Evolutionary conservation across 2,888 invertebrate species (phyloP).

Genomic region (Heliconius sara): DNA sequence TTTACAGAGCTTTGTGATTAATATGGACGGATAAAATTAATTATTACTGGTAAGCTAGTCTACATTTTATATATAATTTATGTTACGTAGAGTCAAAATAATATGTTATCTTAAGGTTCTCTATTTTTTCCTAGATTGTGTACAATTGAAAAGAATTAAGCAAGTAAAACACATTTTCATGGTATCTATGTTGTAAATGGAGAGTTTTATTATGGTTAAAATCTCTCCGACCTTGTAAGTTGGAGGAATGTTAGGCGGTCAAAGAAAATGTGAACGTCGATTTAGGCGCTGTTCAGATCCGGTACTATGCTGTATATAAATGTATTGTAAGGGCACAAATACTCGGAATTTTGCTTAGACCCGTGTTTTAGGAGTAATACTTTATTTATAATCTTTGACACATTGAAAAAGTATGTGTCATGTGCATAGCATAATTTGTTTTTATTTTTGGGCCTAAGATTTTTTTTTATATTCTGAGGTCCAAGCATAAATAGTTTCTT

Average conservation of each 20-base stretch:
- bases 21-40: constrained; percentile 64
- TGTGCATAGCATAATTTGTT: too few species aligned
- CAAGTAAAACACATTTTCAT: constrained; percentile 57
- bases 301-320: constrained; percentile 43
- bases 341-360: constrained; percentile 8
- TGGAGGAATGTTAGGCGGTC: constrained; percentile 51
- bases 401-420: neutral
- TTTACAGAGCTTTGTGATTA: constrained; percentile 56
- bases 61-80: neutral
- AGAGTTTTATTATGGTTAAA: constrained; percentile 46
- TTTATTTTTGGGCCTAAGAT: too few species aligned
- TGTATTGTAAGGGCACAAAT: constrained; percentile 33
- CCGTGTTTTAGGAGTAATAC: neutral
- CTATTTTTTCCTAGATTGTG: constrained; percentile 49
- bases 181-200: constrained; percentile 32
- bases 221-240: constrained; percentile 55
- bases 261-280: constrained; percentile 55
- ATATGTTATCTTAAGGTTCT: neutral
- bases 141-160: constrained; percentile 46
- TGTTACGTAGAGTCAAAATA: neutral
- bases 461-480: too few species aligned
- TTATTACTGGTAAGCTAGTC: constrained; percentile 67
- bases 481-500: neutral
- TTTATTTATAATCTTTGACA: constrained; percentile 4
- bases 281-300: constrained; percentile 50